Base-by-base conservation (phyloP, 2,797 vertebrate genomes). In the Parauchenoglanis punctatus region DNA sequence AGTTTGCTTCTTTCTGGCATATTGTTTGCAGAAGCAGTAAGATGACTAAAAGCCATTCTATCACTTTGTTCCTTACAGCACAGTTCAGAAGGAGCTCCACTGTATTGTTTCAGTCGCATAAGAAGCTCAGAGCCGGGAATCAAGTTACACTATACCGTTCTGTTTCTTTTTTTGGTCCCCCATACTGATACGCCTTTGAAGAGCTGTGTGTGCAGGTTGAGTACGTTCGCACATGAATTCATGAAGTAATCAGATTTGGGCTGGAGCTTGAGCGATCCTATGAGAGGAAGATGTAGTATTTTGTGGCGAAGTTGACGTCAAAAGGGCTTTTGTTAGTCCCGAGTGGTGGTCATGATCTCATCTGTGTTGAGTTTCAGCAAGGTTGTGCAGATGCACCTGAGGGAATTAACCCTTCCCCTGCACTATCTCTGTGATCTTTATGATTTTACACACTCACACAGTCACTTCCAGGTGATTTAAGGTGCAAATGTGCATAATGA, bases 301-400 rank as follows among this genome's bases (percentile, higher is more conserved):
- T 73, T 84, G 75, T 35, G 12, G 46, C 78, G 25, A 17, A 40
- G 75, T 78, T 81, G 86, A 87, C 54, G 58, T 72, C 56, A 82
- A 18, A 90, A 75, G 67, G 73, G n/a, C n/a, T 18, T 67, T 81
- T 87, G 84, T 87, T 59, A 40, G 59, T 75, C 46, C 11, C n/a
- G 81, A 85, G 83, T 67, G 59, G 13, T 68, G 75, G 54, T 76
- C 49, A 61, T 87, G 85, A 89, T 86, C 31, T 85, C 75, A 88
- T 73, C 88, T 85, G 88, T 49, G 35, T 87, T 83, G 77, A 58
- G 73, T 90, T 89, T 89, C 87, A 87, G 46, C 28, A 44, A 80
- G 63, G 59, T 67, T 35, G 63, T 46, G 8, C 28, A 49, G 7
- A 73, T 63, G 65, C 76, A 88, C 73, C 76, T 77, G 56, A 52